Evolutionary conservation across 2,797 vertebrate species (phyloP).

Genomic region (Anguilla megastoma): DNA sequence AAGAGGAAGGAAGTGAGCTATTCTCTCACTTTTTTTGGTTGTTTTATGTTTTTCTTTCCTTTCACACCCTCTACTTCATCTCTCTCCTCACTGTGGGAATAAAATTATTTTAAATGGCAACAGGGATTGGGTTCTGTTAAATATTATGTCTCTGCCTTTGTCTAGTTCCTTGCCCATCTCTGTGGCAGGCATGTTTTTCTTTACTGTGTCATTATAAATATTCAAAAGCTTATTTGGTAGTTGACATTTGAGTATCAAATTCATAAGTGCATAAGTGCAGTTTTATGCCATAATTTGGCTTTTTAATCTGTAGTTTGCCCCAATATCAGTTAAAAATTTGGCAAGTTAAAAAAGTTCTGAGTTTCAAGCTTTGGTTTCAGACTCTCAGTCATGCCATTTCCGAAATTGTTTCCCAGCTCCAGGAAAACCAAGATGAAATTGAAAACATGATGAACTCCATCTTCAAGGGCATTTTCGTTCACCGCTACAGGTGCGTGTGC

Average conservation of each 20-base stretch:
- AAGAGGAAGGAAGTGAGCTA: constrained; percentile 94
- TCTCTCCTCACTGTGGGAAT: background rate
- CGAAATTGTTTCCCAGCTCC: constrained; percentile 77
- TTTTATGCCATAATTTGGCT: background rate
- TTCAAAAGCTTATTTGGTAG: background rate
- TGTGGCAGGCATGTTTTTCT: background rate
- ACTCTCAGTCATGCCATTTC: background rate
- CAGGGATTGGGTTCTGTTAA: no score
- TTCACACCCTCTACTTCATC: background rate
- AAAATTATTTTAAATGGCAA: no score
- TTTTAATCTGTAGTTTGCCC: background rate
- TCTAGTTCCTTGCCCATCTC: no score
- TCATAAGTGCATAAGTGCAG: background rate
- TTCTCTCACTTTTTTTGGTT: background rate
- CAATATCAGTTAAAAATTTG: background rate
- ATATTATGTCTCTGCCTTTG: no score
- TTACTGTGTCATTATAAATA: background rate
- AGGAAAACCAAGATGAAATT: constrained; percentile 99
- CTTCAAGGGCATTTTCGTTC: constrained; percentile 99
- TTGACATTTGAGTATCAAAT: background rate
- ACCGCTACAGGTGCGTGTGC: constrained; percentile 96
- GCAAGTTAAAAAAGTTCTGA: background rate
- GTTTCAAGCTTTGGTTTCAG: background rate
- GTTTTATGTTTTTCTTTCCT: background rate
- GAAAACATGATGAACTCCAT: constrained; percentile 99